Base-by-base conservation (phyloP, 2,797 vertebrate genomes). In the Denticeps clupeoides region DNA sequence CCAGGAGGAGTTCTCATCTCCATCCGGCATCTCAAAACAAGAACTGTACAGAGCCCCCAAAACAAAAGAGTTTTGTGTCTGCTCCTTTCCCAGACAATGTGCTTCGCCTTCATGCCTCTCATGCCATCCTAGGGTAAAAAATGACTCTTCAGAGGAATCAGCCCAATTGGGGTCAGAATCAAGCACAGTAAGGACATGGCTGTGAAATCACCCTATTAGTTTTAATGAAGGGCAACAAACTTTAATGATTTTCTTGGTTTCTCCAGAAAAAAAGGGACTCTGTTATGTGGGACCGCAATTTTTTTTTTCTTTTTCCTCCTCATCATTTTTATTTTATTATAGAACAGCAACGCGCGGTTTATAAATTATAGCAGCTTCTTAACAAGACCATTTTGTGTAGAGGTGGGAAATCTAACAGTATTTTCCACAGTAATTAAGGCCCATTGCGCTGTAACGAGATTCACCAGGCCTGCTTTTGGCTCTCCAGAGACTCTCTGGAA, bases 11-110 rank as follows among this genome's bases (percentile, higher is more conserved):
- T 59, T 51, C 27, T 53, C 40, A 38, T 63, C 49, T 53, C 56
- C 40, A 49, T 47, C 53, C 18, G 40, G 28, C 41, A 35, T 57
- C 63, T 71, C 64, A 68, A 69, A 71, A 65, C 50, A 53, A 55
- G n/a, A 53, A 56, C 32, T 21, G 21, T 32, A 44, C 21, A 49
- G 52, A n/a, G 4, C 27, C 22, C 27, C 16, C 16, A 59, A 64
- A 72, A 74, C 68, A 74, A 71, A 73, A 67, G 46, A 16, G 26
- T 49, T 49, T 28, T 56, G 49, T 43, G 51, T 35, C 49, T 24
- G 33, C 28, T 48, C 50, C 25, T 40, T 49, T 28, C 40, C 50
- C 15, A 24, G 47, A 4, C 8, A 28, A 8, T 29, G 33, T 52
- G 49, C 59, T 57, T 53, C 45, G 50, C 52, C 49, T 56, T 47